phyloP scores from a whole-genome alignment of 2,797 vertebrate genomes.

The Bovichtus variegatus region DNA sequence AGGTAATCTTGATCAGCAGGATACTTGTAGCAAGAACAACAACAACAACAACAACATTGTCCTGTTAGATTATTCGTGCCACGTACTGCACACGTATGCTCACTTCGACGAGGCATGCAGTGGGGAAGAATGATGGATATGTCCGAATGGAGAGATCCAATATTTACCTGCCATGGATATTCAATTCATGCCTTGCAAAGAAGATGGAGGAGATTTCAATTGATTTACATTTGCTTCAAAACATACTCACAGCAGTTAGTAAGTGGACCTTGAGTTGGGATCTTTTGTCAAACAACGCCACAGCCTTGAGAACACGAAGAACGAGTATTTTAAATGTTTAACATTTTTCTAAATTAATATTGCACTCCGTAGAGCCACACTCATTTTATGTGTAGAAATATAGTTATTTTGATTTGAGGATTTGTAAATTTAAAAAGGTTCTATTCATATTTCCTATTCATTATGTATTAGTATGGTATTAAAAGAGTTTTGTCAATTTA shows the following conservation, averaged over 20 bases:
- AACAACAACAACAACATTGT: not conserved
- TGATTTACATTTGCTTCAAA: not conserved
- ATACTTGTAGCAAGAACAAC: not conserved
- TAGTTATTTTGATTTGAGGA: not conserved
- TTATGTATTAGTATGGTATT: not conserved
- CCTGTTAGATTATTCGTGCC: constrained; percentile 42
- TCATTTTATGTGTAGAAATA: not conserved
- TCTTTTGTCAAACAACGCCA: no score
- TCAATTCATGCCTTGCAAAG: not conserved
- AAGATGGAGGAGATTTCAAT: not conserved
- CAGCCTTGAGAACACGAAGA: no score
- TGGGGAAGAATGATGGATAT: not conserved
- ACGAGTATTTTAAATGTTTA: no score
- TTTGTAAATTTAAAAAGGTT: not conserved
- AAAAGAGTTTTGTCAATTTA: not conserved
- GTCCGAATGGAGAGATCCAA: not conserved
- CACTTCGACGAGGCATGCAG: not conserved
- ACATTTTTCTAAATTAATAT: not conserved
- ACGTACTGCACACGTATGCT: not conserved
- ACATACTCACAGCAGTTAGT: no score
- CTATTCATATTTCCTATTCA: not conserved
- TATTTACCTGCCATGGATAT: constrained; percentile 1
- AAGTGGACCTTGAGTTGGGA: no score
- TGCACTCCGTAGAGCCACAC: not conserved
- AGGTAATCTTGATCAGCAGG: constrained; percentile 15